Conservation (phyloP, 2,888 invertebrate species). For the Lottia gigantea region DNA sequence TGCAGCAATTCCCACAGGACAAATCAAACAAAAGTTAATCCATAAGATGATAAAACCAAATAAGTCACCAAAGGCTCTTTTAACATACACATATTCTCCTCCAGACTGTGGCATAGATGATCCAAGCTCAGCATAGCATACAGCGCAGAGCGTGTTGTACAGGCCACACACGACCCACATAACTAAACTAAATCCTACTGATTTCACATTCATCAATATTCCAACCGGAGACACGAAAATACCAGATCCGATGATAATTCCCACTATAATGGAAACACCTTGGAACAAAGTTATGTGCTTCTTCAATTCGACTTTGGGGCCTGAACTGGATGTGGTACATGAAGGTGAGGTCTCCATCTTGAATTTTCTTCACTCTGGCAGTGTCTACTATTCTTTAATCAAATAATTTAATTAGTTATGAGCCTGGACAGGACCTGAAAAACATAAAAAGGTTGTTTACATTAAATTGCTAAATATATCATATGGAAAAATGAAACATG, state of each 20-base stretch:
- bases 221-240: conserved; percentile 95
- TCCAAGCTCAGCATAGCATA: conserved; percentile 91
- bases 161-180: conserved; percentile 91
- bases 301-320: conserved; percentile 75
- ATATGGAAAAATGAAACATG: no score
- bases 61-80: conserved; percentile 62
- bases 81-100: conserved; percentile 71
- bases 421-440: no score
- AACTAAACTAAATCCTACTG: conserved; percentile 78
- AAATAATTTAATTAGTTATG: not conserved
- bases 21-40: conserved; percentile 63
- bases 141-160: conserved; percentile 80
- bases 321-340: no score
- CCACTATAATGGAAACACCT: conserved; percentile 93
- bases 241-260: conserved; percentile 93
- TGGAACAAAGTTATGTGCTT: conserved; percentile 87
- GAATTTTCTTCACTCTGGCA: not conserved
- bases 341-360: conserved; percentile 9
- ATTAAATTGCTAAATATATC: no score
- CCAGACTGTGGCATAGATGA: conserved; percentile 81
- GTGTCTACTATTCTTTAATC: conserved; percentile 14
- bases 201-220: conserved; percentile 83
- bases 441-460: no score
- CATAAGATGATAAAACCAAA: conserved; percentile 64
- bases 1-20: conserved; percentile 64